Conservation (phyloP, 2,888 invertebrate species). For the Tachina fera region DNA sequence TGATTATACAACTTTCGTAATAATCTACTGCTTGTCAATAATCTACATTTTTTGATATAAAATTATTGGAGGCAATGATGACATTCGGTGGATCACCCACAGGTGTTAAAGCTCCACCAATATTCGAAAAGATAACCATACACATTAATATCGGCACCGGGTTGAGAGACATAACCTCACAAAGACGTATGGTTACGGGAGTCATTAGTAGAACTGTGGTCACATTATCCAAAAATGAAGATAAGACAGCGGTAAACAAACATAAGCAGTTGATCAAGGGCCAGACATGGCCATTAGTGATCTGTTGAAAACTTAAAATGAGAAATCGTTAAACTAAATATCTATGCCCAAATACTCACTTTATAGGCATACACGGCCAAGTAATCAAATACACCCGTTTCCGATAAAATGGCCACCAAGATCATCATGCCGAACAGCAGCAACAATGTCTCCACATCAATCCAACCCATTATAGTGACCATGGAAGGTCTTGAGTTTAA, state of each 20-base stretch:
- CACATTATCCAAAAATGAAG: slow-evolving; percentile 90
- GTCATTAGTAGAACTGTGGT: slow-evolving; percentile 90
- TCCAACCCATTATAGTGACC: slow-evolving; percentile 88
- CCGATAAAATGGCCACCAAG: slow-evolving; percentile 89
- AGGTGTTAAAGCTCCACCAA: slow-evolving; percentile 95
- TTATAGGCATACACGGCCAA: slow-evolving; percentile 88
- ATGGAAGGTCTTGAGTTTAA: slow-evolving; percentile 88
- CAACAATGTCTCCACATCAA: slow-evolving; percentile 88
- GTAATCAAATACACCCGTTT: slow-evolving; percentile 91
- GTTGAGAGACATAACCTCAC: slow-evolving; percentile 94
- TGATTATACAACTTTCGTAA: not conserved
- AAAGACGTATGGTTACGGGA: slow-evolving; percentile 91
- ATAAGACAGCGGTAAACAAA: slow-evolving; percentile 87
- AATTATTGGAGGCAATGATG: slow-evolving; percentile 82
- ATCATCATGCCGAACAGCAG: slow-evolving; percentile 92
- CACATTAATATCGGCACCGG: slow-evolving; percentile 94
- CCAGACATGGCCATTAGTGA: slow-evolving; percentile 89
- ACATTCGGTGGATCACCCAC: slow-evolving; percentile 93
- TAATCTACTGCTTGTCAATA: not conserved
- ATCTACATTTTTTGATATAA: slow-evolving; percentile 82
- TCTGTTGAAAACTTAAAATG: slow-evolving; percentile 80
- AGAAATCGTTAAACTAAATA: not conserved
- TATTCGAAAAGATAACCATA: slow-evolving; percentile 95
- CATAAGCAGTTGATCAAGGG: slow-evolving; percentile 89
- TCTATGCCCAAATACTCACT: slow-evolving; percentile 81